A percentile compares a stretch with the other conserved stretches of the same genome.
phyloP scores from a whole-genome alignment of 2,888 invertebrate genomes.

The Apamea crenata region DNA sequence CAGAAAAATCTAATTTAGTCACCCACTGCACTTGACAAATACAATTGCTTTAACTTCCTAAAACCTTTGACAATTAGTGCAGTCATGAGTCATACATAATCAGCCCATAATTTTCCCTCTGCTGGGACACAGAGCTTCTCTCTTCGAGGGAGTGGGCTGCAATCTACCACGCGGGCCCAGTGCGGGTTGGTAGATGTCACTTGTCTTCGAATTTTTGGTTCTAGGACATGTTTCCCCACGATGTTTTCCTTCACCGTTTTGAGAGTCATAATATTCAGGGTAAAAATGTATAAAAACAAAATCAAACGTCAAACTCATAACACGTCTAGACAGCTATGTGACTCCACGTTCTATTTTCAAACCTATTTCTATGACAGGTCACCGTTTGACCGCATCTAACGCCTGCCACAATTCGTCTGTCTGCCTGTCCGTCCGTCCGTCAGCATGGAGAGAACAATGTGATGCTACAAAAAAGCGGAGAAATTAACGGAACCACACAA shows the following conservation, averaged over 20 bases:
- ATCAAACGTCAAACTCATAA: background rate
- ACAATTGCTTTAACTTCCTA: too few species aligned
- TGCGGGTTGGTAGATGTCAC: too few species aligned
- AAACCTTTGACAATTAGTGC: too few species aligned
- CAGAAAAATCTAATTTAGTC: too few species aligned
- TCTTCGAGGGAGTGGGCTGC: too few species aligned
- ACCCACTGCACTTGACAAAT: too few species aligned
- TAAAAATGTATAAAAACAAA: background rate
- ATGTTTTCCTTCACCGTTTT: background rate
- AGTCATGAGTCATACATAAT: too few species aligned
- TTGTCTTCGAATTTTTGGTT: too few species aligned
- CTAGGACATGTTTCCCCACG: too few species aligned
- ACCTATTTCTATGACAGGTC: slow-evolving; percentile 25
- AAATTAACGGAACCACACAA: slow-evolving; percentile 80
- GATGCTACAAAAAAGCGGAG: slow-evolving; percentile 73
- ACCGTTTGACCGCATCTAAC: slow-evolving; percentile 61
- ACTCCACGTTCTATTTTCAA: slow-evolving; percentile 23
- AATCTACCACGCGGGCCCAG: too few species aligned
- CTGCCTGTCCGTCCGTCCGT: slow-evolving; percentile 70
- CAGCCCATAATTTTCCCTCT: too few species aligned
- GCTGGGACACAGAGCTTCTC: too few species aligned
- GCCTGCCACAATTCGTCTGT: slow-evolving; percentile 72
- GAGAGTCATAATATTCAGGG: background rate
- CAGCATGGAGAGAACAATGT: slow-evolving; percentile 72
- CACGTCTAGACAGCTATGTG: slow-evolving; percentile 32